Conservation (phyloP, 2,888 invertebrate genomes). For the Dioctria rufipes region DNA sequence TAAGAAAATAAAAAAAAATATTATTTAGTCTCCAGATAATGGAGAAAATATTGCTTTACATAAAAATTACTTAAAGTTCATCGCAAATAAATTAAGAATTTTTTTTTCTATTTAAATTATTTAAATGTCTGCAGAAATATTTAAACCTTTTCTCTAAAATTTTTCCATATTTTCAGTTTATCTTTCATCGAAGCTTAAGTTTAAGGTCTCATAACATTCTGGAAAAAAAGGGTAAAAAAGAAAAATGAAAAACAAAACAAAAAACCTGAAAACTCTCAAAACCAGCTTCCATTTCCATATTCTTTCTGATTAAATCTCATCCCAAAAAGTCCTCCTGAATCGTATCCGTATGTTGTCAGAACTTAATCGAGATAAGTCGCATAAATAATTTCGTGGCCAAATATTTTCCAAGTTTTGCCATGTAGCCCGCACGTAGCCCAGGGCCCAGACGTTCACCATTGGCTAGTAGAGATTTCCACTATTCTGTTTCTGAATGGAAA, state of each 20-base stretch:
- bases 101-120: not conserved
- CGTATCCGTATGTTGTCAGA: not conserved
- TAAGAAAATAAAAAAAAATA: not conserved
- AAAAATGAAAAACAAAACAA: not conserved
- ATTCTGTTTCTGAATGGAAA: slow-evolving; percentile 20
- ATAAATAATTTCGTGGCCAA: slow-evolving; percentile 25
- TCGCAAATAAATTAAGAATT: too few relatives aligned
- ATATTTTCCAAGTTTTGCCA: not conserved
- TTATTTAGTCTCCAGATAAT: not conserved
- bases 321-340: not conserved
- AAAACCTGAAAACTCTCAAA: not conserved
- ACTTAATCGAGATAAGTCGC: slow-evolving; percentile 13
- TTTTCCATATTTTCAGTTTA: not conserved
- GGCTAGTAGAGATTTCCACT: not conserved
- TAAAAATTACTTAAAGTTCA: not conserved
- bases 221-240: too few relatives aligned
- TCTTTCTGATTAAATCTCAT: not conserved
- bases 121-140: not conserved
- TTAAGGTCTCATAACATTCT: not conserved
- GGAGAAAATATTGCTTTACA: not conserved
- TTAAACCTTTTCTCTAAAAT: not conserved
- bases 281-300: not conserved
- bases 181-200: not conserved
- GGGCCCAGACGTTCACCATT: not conserved
- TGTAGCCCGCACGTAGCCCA: not conserved